Conservation (phyloP, 2,797 vertebrate genomes). For the Morelia viridis region DNA sequence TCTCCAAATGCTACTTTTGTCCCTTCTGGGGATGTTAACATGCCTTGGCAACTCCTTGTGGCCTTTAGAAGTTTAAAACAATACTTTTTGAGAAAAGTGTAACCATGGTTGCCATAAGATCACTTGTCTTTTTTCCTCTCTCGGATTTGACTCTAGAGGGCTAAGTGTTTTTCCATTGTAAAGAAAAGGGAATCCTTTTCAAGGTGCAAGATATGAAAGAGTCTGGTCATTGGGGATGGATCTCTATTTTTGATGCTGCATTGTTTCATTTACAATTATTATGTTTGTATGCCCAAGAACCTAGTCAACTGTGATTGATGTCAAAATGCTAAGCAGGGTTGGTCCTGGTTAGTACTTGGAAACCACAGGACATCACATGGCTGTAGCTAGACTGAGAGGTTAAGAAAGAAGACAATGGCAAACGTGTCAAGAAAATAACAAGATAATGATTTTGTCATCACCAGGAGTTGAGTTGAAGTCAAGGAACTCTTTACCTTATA, state of each 20-base stretch:
- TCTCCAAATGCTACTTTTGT: neutral
- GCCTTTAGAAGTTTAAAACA: neutral
- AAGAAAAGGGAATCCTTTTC: neutral
- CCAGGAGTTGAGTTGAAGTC: neutral
- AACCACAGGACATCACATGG: neutral
- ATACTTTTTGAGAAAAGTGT: neutral
- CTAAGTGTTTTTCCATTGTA: neutral
- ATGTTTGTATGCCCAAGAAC: neutral
- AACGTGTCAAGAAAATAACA: neutral
- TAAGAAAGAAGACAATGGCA: neutral
- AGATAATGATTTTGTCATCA: neutral
- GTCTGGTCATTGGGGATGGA: neutral
- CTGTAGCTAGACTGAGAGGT: neutral
- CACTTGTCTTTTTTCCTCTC: neutral
- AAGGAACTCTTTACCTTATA: neutral
- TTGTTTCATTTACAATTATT: neutral
- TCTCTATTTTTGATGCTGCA: neutral
- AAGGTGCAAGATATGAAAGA: neutral
- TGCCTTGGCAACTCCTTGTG: neutral
- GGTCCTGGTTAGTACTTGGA: neutral
- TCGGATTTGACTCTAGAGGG: neutral
- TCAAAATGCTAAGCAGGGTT: neutral
- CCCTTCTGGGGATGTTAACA: neutral
- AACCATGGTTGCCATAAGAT: neutral
- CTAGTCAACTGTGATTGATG: neutral